Conservation (phyloP, 1,140 invertebrate species). For the Leptinotarsa lineolata region DNA sequence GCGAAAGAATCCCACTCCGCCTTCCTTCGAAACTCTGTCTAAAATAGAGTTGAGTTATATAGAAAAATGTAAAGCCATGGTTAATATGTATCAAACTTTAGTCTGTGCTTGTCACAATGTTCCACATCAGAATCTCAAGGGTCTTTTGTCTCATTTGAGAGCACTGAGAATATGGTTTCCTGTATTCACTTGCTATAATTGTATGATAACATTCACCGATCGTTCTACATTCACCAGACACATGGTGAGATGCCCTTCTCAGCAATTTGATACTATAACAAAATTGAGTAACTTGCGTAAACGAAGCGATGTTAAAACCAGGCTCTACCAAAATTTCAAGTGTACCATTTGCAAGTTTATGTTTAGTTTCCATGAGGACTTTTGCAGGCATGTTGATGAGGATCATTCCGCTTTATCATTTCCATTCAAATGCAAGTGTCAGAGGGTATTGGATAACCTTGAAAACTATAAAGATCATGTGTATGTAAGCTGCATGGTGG, state of each 20-base stretch:
- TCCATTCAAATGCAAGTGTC: conserved; percentile 43
- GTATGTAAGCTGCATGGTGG: conserved; percentile 46
- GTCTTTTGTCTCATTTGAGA: conserved; percentile 47
- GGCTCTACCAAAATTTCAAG: conserved; percentile 51
- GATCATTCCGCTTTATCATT: conserved; percentile 38
- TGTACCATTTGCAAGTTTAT: conserved; percentile 48
- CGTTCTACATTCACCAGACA: conserved; percentile 48
- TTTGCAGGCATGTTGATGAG: conserved; percentile 48
- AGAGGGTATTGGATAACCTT: conserved; percentile 38
- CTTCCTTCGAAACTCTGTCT: conserved; percentile 39
- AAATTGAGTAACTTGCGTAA: conserved; percentile 46
- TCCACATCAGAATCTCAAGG: conserved; percentile 39
- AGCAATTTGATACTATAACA: conserved; percentile 42
- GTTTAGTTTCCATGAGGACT: conserved; percentile 51
- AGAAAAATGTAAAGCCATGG: conserved; percentile 51
- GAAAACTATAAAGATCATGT: conserved; percentile 49
- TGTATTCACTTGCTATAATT: conserved; percentile 63
- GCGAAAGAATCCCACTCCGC: conserved; percentile 37
- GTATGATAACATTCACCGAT: conserved; percentile 60
- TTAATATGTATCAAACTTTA: conserved; percentile 47
- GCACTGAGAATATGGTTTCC: conserved; percentile 49
- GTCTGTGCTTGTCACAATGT: conserved; percentile 50
- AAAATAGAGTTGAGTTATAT: conserved; percentile 50
- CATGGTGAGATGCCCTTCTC: conserved; percentile 39
- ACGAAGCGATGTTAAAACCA: conserved; percentile 45